phyloP scores from a whole-genome alignment of 2,888 invertebrate species.

The Phaonia tiefii region DNA sequence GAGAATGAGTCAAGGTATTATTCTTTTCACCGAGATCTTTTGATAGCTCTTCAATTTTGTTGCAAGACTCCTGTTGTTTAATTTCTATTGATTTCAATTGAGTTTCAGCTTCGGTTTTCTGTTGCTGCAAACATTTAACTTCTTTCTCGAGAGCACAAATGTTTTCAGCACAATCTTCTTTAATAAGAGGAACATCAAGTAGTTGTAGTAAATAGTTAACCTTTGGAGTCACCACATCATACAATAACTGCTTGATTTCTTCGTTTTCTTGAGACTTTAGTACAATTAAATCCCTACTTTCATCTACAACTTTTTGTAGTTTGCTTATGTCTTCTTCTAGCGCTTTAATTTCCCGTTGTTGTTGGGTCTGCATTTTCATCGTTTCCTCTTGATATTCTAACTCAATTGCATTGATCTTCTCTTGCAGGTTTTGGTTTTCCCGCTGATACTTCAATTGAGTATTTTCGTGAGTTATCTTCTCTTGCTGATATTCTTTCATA shows the following conservation, averaged over 20 bases:
- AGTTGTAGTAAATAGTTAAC: slow-evolving; percentile 26
- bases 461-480: slow-evolving; percentile 34
- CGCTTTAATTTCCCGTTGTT: slow-evolving; percentile 16
- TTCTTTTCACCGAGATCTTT: slow-evolving; percentile 50
- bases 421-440: slow-evolving; percentile 35
- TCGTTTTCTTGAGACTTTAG: not conserved
- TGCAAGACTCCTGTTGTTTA: not conserved
- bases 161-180: slow-evolving; percentile 32
- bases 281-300: not conserved
- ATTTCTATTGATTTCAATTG: not conserved
- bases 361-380: slow-evolving; percentile 3
- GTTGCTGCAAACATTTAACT: slow-evolving; percentile 36
- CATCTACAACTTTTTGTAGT: not conserved
- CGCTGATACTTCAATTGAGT: slow-evolving; percentile 27
- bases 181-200: not conserved
- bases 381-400: not conserved
- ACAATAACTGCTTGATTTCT: not conserved
- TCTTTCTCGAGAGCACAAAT: slow-evolving; percentile 41
- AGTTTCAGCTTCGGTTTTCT: slow-evolving; percentile 44
- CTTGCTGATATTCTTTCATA: slow-evolving; percentile 53
- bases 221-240: not conserved
- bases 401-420: not conserved
- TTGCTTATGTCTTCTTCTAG: not conserved
- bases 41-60: slow-evolving; percentile 35
- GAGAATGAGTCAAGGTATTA: slow-evolving; percentile 4